These are phyloP conservation scores for Deladenus siricidicola DNA, from an alignment of 2,888 invertebrate genomes.

Conservation along the genomic window DNA sequence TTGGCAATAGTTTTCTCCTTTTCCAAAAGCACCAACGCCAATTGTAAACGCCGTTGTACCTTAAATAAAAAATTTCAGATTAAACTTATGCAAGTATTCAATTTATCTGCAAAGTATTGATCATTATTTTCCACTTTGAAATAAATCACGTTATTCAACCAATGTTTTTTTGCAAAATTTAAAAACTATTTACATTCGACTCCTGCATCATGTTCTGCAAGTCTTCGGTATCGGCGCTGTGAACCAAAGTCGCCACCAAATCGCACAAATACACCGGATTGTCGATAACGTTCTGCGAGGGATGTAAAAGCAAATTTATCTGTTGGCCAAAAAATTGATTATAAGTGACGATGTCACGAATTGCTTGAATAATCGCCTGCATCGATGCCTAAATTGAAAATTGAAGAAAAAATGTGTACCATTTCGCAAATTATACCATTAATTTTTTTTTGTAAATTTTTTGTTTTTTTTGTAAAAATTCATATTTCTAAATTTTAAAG, in stretches of 20 bases:
- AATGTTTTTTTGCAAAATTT: not conserved
- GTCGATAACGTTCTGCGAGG: constrained; percentile 90
- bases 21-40: constrained; percentile 82
- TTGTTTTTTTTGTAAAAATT: no score
- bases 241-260: constrained; percentile 60
- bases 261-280: constrained; percentile 96
- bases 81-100: not conserved
- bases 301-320: constrained; percentile 92
- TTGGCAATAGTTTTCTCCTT: constrained; percentile 89
- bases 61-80: constrained; percentile 55
- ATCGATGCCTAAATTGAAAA: constrained; percentile 28
- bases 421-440: no score
- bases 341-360: constrained; percentile 77
- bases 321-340: constrained; percentile 90
- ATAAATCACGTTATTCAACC: no score
- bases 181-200: constrained; percentile 68
- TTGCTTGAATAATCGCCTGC: constrained; percentile 48
- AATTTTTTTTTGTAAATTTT: no score
- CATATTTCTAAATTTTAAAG: no score
- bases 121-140: no score
- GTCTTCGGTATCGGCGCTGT: constrained; percentile 70
- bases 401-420: not conserved
- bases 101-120: no score
- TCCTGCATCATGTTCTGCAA: constrained; percentile 70
- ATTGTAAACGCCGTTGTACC: constrained; percentile 82